A percentile compares a stretch with the other conserved stretches of the same genome.
Evolutionary conservation across 2,113 vertebrate genomes (phyloP).

Genomic region (Sardina pilchardus): DNA sequence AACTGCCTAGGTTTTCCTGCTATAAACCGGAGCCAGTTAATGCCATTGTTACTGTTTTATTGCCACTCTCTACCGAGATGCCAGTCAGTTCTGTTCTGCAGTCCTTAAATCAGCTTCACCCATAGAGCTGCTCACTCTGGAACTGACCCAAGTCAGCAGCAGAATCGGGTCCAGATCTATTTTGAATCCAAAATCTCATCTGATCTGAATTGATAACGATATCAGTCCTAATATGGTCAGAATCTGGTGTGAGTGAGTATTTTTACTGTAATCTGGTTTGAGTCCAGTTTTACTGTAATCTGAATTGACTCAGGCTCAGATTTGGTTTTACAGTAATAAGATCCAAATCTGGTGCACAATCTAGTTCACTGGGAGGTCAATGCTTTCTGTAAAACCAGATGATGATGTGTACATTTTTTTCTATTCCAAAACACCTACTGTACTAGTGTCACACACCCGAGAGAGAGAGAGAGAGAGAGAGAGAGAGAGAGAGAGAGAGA

Average conservation of each 20-base stretch:
- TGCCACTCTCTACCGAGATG: background rate
- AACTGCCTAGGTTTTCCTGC: background rate
- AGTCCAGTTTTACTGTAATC: background rate
- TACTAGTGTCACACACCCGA: too few species aligned
- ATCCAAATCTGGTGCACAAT: background rate
- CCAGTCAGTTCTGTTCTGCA: background rate
- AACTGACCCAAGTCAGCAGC: background rate
- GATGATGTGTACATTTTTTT: background rate
- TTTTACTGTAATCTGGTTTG: background rate
- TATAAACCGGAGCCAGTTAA: background rate
- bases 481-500: too few species aligned
- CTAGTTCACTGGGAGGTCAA: background rate
- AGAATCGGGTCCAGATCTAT: background rate
- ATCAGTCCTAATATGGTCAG: background rate
- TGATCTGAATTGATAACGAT: too few species aligned
- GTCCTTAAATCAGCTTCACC: background rate
- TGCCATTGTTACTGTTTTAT: slow-evolving; percentile 3
- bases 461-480: background rate
- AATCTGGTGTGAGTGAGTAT: background rate
- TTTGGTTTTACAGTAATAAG: background rate
- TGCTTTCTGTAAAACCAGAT: background rate
- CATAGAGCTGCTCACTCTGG: too few species aligned
- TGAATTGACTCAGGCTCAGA: background rate
- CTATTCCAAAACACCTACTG: too few species aligned
- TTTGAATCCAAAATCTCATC: too few species aligned